Percentiles rank a stretch among this genome's conserved stretches.
phyloP scores from a whole-genome alignment of 1,140 invertebrate species.

The Trichonephila clavipes region DNA sequence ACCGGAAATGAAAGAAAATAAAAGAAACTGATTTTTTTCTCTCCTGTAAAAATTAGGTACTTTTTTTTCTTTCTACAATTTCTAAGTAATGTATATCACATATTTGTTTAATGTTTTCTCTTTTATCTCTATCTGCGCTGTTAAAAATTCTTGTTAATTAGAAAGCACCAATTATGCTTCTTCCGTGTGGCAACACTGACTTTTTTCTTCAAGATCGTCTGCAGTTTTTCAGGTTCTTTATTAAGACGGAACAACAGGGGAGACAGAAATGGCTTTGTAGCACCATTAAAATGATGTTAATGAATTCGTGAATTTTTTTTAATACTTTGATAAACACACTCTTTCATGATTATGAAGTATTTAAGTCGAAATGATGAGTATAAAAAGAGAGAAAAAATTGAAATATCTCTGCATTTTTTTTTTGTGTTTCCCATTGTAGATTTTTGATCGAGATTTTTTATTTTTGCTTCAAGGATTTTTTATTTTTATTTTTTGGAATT shows the following conservation, averaged over 20 bases:
- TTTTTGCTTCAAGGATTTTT: neutral
- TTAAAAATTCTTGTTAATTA: constrained; percentile 68
- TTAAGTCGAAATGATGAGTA: constrained; percentile 54
- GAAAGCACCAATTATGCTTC: constrained; percentile 61
- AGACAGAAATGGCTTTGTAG: constrained; percentile 42
- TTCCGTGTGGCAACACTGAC: constrained; percentile 48
- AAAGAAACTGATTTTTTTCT: neutral
- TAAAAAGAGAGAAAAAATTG: constrained; percentile 29
- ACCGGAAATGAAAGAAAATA: constrained; percentile 25
- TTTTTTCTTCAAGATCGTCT: constrained; percentile 45
- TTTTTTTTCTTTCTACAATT: constrained; percentile 18
- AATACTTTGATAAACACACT: neutral
- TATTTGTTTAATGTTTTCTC: constrained; percentile 52
- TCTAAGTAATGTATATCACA: constrained; percentile 52
- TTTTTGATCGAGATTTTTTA: neutral
- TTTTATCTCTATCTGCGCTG: neutral
- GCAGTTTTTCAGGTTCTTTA: constrained; percentile 17
- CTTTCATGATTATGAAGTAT: constrained; percentile 60
- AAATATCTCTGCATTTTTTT: neutral
- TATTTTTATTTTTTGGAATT: neutral
- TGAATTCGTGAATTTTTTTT: constrained; percentile 51
- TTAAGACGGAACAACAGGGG: constrained; percentile 20
- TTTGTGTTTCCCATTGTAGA: neutral
- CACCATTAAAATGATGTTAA: constrained; percentile 66
- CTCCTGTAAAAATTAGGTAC: neutral